phyloP scores from a whole-genome alignment of 2,113 vertebrate genomes.

The Ailurus styani region DNA sequence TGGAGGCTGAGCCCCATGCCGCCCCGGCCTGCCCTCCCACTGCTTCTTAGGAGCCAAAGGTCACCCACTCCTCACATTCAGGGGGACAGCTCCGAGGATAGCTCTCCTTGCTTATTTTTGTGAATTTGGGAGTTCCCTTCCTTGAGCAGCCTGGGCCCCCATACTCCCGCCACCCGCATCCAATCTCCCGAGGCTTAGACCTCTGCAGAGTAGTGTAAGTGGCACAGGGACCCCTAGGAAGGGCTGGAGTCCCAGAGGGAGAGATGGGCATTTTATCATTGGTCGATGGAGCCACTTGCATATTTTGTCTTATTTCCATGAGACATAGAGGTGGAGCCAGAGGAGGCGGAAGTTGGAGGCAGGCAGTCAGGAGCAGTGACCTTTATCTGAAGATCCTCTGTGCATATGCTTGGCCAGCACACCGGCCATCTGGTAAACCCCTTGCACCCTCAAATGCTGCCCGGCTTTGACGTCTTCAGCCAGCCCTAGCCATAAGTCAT shows the following conservation, averaged over 20 bases:
- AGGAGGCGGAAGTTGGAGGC: neutral
- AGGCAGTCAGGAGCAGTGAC: neutral
- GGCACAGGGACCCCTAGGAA: neutral
- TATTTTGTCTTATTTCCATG: neutral
- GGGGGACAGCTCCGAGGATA: neutral
- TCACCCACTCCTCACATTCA: neutral
- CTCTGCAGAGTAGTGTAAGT: neutral
- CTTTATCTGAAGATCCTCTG: neutral
- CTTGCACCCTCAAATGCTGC: neutral
- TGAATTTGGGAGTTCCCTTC: neutral
- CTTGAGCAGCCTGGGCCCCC: neutral
- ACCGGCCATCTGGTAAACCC: neutral
- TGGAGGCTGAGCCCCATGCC: neutral
- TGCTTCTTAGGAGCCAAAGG: neutral
- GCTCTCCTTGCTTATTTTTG: neutral
- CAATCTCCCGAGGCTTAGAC: neutral
- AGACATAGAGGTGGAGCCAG: neutral
- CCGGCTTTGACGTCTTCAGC: constrained; percentile 25
- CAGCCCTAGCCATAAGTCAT: neutral
- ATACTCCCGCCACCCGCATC: neutral
- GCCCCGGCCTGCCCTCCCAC: neutral
- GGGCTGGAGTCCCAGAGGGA: neutral
- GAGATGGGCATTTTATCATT: neutral
- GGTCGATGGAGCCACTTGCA: neutral
- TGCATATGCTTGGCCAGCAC: neutral